Evolutionary conservation across 1,140 invertebrate species (phyloP), one percentile per base, ranked within the genome.

Genomic region (Anadara kagoshimensis): DNA sequence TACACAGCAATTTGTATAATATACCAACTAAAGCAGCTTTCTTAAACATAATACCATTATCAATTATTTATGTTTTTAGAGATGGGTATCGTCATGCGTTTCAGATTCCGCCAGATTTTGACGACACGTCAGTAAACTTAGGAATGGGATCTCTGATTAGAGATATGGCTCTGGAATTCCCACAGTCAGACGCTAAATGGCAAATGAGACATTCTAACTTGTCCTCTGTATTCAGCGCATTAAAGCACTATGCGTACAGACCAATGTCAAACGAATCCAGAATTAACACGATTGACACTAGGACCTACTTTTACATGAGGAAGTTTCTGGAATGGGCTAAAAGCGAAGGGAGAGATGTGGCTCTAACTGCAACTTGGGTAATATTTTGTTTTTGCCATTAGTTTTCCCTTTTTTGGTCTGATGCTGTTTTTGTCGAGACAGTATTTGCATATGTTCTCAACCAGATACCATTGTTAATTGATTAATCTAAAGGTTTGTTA

Each of bases 91-190:
- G 69, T 24, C 71, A 57, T 12, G 83, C 76, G 5, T 85, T 85
- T 64, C 63, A 69, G 49, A 85, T 85, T 29, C 82, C 83, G 20
- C 82, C 83, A 5, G 83, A 85, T 47, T 85, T 85, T 44, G 83
- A 85, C 66, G 83, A 85, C 54, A 85, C 80, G 8, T 83, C 80
- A 11, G 65, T 85, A 2, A 85, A 85, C 54, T 43, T 85, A 12
- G 82, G 82, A 10, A 54, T 85, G 8, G 83, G 83, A 36, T 74
- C 75, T 22, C 57, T 80, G 7, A 57, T 85, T 18, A 63, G 59
- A 29, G 74, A 79, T 45, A 62, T 66, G 44, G 75, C 71, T 44
- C 41, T 53, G 1, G 75, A 76, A 18, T 78, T 76, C 53, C 69
- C 81, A 41, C 59, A 73, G 20, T 61, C 73, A 11, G 70, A 74